Evolutionary conservation across 2,113 vertebrate genomes (phyloP).

Genomic region (Speoplatyrhinus poulsoni): DNA sequence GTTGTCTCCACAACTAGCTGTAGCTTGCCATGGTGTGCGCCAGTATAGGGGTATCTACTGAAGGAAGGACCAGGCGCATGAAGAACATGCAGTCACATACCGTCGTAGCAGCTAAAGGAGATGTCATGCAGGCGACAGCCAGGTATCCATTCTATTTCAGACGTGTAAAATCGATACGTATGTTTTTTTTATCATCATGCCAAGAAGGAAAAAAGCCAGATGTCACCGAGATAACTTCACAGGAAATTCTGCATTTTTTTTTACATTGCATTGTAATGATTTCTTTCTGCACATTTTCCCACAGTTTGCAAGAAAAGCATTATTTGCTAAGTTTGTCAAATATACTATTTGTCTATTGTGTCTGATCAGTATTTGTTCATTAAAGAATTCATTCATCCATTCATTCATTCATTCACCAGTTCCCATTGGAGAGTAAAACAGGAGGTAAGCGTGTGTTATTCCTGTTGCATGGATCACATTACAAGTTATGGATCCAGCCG

Average conservation of each 20-base stretch:
- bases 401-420: slow-evolving; percentile 17
- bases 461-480: slow-evolving; percentile 56
- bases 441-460: slow-evolving; percentile 43
- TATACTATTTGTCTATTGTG: background rate
- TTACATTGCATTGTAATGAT: too few relatives aligned
- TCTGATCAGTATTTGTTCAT: slow-evolving; percentile 30
- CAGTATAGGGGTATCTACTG: background rate
- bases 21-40: background rate
- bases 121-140: slow-evolving; percentile 32
- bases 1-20: background rate
- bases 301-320: background rate
- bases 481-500: slow-evolving; percentile 58
- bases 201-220: background rate
- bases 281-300: background rate
- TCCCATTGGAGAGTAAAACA: slow-evolving; percentile 40
- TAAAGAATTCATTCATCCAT: slow-evolving; percentile 41
- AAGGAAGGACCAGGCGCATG: slow-evolving; percentile 30
- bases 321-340: too few relatives aligned
- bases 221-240: background rate
- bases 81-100: slow-evolving; percentile 13
- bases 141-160: slow-evolving; percentile 28
- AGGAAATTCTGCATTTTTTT: too few relatives aligned
- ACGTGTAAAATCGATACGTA: slow-evolving; percentile 21
- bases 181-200: background rate
- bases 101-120: slow-evolving; percentile 34